These are phyloP conservation scores for Connochaetes taurinus DNA, from an alignment of 2,113 vertebrate genomes.

Conservation along the genomic window DNA sequence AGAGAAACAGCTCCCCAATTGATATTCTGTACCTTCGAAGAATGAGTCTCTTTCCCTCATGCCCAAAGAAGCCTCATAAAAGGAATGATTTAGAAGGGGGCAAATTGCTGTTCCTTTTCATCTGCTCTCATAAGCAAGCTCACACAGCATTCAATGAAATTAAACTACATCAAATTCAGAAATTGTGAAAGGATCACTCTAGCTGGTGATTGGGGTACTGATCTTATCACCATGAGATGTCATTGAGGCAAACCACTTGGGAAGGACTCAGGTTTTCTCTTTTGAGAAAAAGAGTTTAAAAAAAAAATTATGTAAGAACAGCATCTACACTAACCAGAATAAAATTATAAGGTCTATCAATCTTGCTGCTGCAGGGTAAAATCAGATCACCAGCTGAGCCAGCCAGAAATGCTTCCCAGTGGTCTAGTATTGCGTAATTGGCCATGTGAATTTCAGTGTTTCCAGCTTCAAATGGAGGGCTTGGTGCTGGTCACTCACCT, in stretches of 20 bases:
- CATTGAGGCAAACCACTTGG: background rate
- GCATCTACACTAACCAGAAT: constrained; percentile 56
- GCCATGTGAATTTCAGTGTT: constrained; percentile 49
- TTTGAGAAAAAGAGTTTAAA: background rate
- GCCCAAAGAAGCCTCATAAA: constrained; percentile 17
- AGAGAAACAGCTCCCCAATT: constrained; percentile 23
- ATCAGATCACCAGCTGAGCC: constrained; percentile 64
- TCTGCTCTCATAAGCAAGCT: constrained; percentile 36
- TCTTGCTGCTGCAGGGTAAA: constrained; percentile 67
- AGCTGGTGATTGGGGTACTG: background rate
- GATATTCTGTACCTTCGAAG: constrained; percentile 53
- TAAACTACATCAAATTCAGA: constrained; percentile 41
- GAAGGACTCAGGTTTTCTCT: background rate
- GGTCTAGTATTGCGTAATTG: constrained; percentile 67
- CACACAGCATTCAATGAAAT: constrained; percentile 32
- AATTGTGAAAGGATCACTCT: background rate
- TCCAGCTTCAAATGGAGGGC: constrained; percentile 10
- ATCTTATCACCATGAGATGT: background rate
- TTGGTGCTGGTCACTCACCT: constrained; percentile 44
- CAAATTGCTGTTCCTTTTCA: constrained; percentile 30
- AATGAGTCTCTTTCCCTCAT: background rate
- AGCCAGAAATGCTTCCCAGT: constrained; percentile 65
- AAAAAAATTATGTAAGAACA: constrained; percentile 51
- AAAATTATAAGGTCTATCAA: constrained; percentile 71
- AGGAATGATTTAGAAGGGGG: background rate